Conservation (phyloP, 2,888 invertebrate species). For the Plebejus melissa region DNA sequence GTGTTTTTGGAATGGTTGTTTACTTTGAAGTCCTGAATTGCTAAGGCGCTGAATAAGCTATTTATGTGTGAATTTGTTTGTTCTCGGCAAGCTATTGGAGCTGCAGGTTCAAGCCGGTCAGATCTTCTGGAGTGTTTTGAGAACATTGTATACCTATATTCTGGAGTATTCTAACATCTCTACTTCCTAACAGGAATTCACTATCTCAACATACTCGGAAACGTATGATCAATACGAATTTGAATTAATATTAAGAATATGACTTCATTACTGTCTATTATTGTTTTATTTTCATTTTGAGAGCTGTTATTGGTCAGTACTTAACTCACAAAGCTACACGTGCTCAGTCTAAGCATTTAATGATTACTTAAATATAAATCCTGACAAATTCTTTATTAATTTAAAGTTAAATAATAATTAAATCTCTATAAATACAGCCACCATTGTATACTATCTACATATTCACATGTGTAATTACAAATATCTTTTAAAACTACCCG, state of each 20-base stretch:
- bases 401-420: no score
- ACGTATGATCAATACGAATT: no score
- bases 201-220: not conserved
- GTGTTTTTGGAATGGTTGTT: slow-evolving; percentile 1
- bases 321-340: no score
- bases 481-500: not conserved
- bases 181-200: not conserved
- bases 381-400: no score
- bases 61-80: slow-evolving; percentile 1
- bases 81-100: not conserved
- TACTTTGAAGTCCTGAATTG: not conserved
- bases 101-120: not conserved
- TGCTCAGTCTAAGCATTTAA: no score
- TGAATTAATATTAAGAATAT: no score
- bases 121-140: not conserved
- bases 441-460: no score
- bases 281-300: no score
- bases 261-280: no score
- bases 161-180: not conserved
- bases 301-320: no score
- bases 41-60: not conserved
- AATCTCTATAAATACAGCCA: no score
- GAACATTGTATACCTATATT: not conserved
- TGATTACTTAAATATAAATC: no score
- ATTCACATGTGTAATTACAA: not conserved